Conservation (phyloP, 2,113 vertebrate species). For the Poicephalus meyeri region DNA sequence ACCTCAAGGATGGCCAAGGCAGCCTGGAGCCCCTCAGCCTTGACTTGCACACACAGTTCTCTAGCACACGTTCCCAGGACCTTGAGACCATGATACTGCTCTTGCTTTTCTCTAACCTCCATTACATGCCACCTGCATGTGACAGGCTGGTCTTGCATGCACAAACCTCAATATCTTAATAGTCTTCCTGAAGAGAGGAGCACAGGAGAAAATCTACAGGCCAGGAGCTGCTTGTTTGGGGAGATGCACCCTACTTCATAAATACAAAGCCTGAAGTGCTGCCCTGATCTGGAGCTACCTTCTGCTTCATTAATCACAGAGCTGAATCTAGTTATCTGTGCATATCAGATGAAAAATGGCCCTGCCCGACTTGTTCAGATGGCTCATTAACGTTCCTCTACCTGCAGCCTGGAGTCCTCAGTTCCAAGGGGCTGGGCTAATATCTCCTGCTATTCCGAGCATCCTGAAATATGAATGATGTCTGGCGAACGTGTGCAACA, state of each 20-base stretch:
- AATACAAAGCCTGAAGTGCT: not conserved
- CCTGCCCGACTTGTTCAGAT: not conserved
- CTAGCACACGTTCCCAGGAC: not conserved
- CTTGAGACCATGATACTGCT: not conserved
- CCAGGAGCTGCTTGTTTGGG: not conserved
- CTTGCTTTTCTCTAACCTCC: not conserved
- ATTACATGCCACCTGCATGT: not conserved
- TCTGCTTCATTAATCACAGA: not conserved
- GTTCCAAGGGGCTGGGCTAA: not conserved
- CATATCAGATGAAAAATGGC: not conserved
- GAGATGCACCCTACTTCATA: not conserved
- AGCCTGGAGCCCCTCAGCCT: not conserved
- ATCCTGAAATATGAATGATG: not conserved
- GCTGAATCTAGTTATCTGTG: not conserved
- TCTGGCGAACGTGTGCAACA: rapidly evolving
- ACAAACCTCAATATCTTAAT: not conserved
- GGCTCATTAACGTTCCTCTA: not conserved
- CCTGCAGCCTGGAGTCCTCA: not conserved
- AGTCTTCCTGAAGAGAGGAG: not conserved
- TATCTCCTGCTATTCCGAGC: not conserved
- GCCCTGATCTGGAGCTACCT: not conserved
- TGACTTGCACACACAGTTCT: not conserved
- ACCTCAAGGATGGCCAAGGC: rapidly evolving
- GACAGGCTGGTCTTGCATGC: not conserved
- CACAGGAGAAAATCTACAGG: not conserved